Evolutionary conservation across 2,888 invertebrate genomes (phyloP).

Genomic region (Tanytarsus gracilentus): DNA sequence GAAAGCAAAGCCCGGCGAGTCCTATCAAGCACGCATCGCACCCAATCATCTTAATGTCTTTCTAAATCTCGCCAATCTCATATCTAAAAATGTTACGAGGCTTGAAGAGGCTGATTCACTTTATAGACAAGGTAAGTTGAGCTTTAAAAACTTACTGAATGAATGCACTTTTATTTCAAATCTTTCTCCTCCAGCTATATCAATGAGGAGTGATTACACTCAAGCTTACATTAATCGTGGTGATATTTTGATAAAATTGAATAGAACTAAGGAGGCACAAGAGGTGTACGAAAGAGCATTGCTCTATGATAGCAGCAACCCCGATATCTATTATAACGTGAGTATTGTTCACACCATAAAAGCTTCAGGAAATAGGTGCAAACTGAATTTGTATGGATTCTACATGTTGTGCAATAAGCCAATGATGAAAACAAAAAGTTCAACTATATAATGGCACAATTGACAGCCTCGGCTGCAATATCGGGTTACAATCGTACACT

Average conservation of each 20-base stretch:
- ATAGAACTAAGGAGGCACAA: slow-evolving; percentile 88
- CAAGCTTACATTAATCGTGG: slow-evolving; percentile 96
- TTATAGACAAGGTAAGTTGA: slow-evolving; percentile 83
- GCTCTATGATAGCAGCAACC: slow-evolving; percentile 85
- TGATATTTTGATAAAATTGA: slow-evolving; percentile 88
- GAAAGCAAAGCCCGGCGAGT: slow-evolving; percentile 85
- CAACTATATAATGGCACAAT: too few relatives aligned
- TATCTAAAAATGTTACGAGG: slow-evolving; percentile 83
- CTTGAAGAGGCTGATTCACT: slow-evolving; percentile 90
- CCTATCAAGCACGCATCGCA: slow-evolving; percentile 90
- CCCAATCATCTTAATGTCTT: slow-evolving; percentile 95
- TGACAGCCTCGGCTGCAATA: too few relatives aligned
- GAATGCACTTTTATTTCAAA: too few relatives aligned
- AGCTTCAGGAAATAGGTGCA: not conserved
- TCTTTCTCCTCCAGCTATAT: too few relatives aligned
- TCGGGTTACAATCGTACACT: too few relatives aligned
- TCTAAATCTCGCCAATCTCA: slow-evolving; percentile 87
- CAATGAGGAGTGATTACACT: slow-evolving; percentile 92
- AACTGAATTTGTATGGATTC: not conserved
- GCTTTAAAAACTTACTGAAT: too few relatives aligned
- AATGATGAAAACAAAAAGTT: not conserved
- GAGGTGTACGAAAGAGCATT: slow-evolving; percentile 89
- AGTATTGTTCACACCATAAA: slow-evolving; percentile 41
- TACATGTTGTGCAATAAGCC: not conserved
- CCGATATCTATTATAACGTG: slow-evolving; percentile 91